These are phyloP conservation scores for Campoletis raptor DNA, from an alignment of 2,888 invertebrate species.

Conservation along the genomic window DNA sequence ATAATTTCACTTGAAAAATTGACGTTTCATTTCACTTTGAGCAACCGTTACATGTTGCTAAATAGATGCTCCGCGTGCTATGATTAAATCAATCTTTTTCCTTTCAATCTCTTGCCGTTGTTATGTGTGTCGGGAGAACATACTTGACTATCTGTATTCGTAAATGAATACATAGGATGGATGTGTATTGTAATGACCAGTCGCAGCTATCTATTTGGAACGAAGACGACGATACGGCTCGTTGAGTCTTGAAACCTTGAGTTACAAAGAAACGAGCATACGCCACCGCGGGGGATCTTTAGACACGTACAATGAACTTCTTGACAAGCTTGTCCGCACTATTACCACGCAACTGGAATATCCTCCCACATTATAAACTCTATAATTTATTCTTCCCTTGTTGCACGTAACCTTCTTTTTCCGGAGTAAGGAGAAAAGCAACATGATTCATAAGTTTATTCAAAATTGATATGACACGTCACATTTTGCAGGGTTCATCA, in stretches of 20 bases:
- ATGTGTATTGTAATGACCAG: slow-evolving; percentile 37
- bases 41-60: background rate
- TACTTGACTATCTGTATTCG: slow-evolving; percentile 1
- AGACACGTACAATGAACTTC: slow-evolving; percentile 27
- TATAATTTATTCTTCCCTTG: background rate
- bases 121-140: slow-evolving; percentile 34
- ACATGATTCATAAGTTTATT: background rate
- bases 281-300: slow-evolving; percentile 51
- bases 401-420: background rate
- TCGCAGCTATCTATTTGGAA: slow-evolving; percentile 65
- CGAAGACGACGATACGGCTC: slow-evolving; percentile 63
- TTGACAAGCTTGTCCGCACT: slow-evolving; percentile 8
- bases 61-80: slow-evolving; percentile 6
- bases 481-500: background rate
- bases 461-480: background rate
- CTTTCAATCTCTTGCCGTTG: slow-evolving; percentile 26
- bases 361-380: slow-evolving; percentile 22
- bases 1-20: background rate
- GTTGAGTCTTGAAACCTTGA: slow-evolving; percentile 62
- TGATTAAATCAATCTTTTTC: slow-evolving; percentile 18
- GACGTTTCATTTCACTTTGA: background rate
- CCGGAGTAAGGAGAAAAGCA: background rate
- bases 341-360: slow-evolving; percentile 49
- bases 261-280: slow-evolving; percentile 44
- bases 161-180: background rate